These are phyloP conservation scores for Xyliphius kryptos DNA, from an alignment of 2,113 vertebrate genomes.

Conservation along the genomic window DNA sequence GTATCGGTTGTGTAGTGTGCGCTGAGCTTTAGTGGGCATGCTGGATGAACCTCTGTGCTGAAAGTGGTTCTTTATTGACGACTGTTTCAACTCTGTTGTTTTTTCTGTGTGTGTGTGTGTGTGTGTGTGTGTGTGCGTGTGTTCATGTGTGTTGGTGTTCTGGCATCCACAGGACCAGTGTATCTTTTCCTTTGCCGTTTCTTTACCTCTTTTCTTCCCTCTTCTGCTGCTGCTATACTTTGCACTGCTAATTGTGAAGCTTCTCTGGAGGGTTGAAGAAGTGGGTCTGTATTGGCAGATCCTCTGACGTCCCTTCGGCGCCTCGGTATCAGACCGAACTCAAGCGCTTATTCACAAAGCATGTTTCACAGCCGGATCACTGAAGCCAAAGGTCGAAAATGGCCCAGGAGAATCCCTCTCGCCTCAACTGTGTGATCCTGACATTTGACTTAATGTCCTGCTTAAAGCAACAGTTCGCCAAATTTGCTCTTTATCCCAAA, in stretches of 20 bases:
- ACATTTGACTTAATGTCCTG: neutral
- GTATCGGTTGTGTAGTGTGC: neutral
- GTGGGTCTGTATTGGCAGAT: neutral
- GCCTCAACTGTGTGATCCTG: neutral
- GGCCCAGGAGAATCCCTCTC: neutral
- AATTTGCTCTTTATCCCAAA: neutral
- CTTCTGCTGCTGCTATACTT: slow-evolving; percentile 15
- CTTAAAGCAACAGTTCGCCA: too few species aligned
- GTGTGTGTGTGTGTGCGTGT: neutral
- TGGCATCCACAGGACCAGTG: neutral
- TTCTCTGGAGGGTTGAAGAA: slow-evolving; percentile 13
- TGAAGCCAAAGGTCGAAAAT: neutral
- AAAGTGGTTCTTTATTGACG: slow-evolving; percentile 24
- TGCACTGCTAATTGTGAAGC: slow-evolving; percentile 9
- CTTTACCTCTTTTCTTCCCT: slow-evolving; percentile 1
- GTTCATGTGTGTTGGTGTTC: neutral
- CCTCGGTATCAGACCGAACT: neutral
- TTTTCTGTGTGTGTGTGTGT: slow-evolving; percentile 21
- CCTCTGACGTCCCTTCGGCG: neutral
- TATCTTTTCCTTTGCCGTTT: slow-evolving; percentile 12
- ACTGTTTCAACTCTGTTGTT: slow-evolving; percentile 13
- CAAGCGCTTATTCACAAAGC: slow-evolving; percentile 6
- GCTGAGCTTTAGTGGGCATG: slow-evolving; percentile 31
- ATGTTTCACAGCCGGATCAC: slow-evolving; percentile 1
- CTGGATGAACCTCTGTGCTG: slow-evolving; percentile 32